Evolutionary conservation across 1,140 invertebrate genomes (phyloP), one percentile per base, ranked within the genome.

Genomic region (Batillaria attramentaria): DNA sequence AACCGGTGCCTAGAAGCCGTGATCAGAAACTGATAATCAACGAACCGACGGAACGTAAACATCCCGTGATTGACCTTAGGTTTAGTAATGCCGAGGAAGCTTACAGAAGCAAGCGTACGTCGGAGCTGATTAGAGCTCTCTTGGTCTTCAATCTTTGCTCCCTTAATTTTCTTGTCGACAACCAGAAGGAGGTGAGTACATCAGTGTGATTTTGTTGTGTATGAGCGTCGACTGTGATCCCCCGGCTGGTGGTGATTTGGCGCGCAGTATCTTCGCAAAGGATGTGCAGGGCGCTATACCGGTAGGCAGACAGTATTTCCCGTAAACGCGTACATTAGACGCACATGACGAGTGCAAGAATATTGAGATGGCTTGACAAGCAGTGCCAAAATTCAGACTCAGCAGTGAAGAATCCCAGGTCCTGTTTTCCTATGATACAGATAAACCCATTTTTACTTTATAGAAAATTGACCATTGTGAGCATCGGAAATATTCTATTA

Each of bases 111-210:
- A 99, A 99, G 93, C 97, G 96, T 75, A 99, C 96, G 77, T 94
- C 93, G 2, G 98, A 99, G 92, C 93, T 99, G 65, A 84, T 99
- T 13, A 93, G 98, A 79, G 98, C 97, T 33, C 95, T 97, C 86
- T 85, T 98, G 84, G 98, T 99, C 62, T 97, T 99, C 91, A 95
- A 95, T 89, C 92, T 99, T 88, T 99, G 98, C 91, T 95, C 96
- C 50, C 93, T 96, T 88, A 94, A 96, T 83, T 95, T 94, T 87
- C 91, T 99, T 76, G 98, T 99, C 70, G 95, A 98, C 87, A 95
- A 99, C 92, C 99, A 99, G 89, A 95, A 95, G 93, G 94, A 95
- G 95, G 97, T 99, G 93, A 94, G 93, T 65, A 31, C 35, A 20
- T 5, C 35, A 24, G 20, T 4, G 8, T 16, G 37, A 16, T 5